These are phyloP conservation scores for Jaculus jaculus DNA, from an alignment of 2,113 vertebrate genomes.

Conservation along the genomic window DNA sequence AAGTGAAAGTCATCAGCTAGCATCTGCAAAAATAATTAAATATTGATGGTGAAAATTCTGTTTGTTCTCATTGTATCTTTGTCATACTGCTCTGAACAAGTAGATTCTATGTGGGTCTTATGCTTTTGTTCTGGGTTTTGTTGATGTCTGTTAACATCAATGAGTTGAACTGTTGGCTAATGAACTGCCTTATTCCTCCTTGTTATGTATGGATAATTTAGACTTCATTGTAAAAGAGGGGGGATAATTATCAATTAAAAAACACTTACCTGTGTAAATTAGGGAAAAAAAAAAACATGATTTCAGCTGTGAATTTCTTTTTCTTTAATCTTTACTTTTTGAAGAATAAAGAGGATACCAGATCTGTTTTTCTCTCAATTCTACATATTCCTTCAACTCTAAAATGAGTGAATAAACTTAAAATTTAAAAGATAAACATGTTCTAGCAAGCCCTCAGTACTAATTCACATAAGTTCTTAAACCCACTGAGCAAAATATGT, in stretches of 20 bases:
- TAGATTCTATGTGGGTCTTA: neutral
- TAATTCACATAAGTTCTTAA: neutral
- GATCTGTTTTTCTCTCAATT: neutral
- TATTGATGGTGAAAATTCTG: neutral
- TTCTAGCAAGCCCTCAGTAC: neutral
- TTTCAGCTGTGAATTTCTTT: neutral
- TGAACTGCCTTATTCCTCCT: neutral
- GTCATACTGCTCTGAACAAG: neutral
- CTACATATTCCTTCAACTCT: neutral
- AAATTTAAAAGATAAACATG: slow-evolving; percentile 25
- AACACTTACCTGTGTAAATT: neutral
- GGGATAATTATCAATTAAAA: neutral
- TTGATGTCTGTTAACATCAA: neutral
- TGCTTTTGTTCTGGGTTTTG: neutral
- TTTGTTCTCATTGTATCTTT: neutral
- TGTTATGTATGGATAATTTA: neutral
- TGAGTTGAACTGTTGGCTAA: neutral
- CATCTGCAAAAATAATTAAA: slow-evolving; percentile 65
- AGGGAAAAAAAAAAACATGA: neutral
- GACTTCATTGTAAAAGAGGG: neutral
- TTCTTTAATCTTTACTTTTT: neutral
- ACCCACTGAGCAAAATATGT: neutral
- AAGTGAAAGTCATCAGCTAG: slow-evolving; percentile 68
- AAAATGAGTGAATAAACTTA: slow-evolving; percentile 40
- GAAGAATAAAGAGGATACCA: neutral